Base-by-base conservation (phyloP, 2,113 vertebrate genomes). In the Nibea coibor region DNA sequence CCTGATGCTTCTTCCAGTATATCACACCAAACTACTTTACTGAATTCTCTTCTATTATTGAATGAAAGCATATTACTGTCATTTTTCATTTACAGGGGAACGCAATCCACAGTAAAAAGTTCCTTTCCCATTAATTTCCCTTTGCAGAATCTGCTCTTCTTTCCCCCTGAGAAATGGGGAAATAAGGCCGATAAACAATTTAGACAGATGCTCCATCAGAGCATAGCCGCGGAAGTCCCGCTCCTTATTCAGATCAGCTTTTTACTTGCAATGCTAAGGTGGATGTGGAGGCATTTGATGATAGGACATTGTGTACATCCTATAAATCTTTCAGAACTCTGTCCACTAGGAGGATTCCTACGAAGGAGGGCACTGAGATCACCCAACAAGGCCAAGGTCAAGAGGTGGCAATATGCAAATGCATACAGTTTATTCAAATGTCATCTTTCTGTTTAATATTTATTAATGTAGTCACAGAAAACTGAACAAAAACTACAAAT, bases 101-200 rank as follows among this genome's bases (percentile, higher is more conserved):
- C 3, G 28, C 69, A 81, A 80, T 54, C 67, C 77, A 73, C 31
- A 71, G 78, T 75, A 80, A 85, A 85, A 91, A 64, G 48, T 73
- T 72, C 63, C 67, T 71, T 83, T 77, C 64, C 75, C 62, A 87
- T 89, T 89, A 81, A 89, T 82, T 82, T 87, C 48, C 73, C 75
- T 81, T 81, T 72, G 62, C 84, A 83, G 80, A 80, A 78, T 75
- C 24, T 75, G 75, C 76, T 81, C 51, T 20, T 80, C 73, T 58
- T 42, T n/a, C 61, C 74, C 62, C 66, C 9, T 9, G 82, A 79
- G 77, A 74, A 81, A 81, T 78, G 64, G 28, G 73, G 39, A 81
- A 88, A 81, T 82, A 82, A 87, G 64, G 68, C 75, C 73, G n/a
- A 85, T 89, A 90, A 90, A 87, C 83, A 81, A 87, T 81, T 81